These are phyloP conservation scores for Aurelia coerulea DNA, from an alignment of 30 jellyfish, hydroid and myxozoan species.

Conservation along the genomic window DNA sequence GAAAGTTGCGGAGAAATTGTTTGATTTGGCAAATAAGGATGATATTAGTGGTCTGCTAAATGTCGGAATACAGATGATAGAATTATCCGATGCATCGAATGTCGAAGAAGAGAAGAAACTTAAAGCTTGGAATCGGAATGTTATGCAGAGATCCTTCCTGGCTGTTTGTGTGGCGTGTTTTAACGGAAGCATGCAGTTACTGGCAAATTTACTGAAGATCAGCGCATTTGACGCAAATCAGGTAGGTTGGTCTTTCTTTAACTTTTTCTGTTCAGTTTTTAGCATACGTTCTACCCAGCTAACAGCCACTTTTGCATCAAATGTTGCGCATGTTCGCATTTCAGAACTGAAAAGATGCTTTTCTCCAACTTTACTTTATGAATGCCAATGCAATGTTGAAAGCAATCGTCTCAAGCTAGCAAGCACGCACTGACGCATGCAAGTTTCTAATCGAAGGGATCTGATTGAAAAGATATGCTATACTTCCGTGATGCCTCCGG, in stretches of 20 bases:
- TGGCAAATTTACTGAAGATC: constrained; percentile 24
- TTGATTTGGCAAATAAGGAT: constrained; percentile 21
- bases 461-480: too few species aligned
- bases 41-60: constrained; percentile 42
- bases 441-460: too few species aligned
- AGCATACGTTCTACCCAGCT: too few species aligned
- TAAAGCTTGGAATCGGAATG: constrained; percentile 38
- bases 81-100: constrained; percentile 18
- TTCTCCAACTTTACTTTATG: too few species aligned
- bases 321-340: too few species aligned
- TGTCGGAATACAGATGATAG: constrained; percentile 49
- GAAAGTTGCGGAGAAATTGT: constrained; percentile 18
- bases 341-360: too few species aligned
- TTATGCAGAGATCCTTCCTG: constrained; percentile 43
- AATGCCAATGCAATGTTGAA: too few species aligned
- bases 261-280: too few species aligned
- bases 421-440: too few species aligned
- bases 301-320: too few species aligned
- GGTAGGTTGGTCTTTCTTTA: neutral
- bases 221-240: constrained; percentile 32
- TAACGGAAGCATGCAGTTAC: constrained; percentile 41
- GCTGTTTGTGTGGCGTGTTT: constrained; percentile 59
- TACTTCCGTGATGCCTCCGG: too few species aligned
- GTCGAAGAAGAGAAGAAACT: constrained; percentile 29
- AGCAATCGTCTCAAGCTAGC: too few species aligned